These are phyloP conservation scores for Verasper variegatus DNA, from an alignment of 2,113 vertebrate genomes.

Conservation along the genomic window DNA sequence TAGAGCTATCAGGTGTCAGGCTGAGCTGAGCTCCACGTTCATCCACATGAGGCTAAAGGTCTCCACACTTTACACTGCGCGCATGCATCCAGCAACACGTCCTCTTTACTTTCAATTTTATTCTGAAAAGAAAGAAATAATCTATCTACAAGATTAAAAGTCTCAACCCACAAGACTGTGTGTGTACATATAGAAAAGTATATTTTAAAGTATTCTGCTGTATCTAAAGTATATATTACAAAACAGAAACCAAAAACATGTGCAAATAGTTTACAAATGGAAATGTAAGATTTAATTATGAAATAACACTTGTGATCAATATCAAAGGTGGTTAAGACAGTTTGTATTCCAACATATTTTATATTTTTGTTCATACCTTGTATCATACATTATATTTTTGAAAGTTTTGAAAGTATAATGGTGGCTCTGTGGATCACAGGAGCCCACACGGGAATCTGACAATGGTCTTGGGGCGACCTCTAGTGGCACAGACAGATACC, in stretches of 20 bases:
- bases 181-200: too few relatives aligned
- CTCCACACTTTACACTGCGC: constrained; percentile 15
- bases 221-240: too few relatives aligned
- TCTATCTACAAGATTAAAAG: too few relatives aligned
- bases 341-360: background rate
- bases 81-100: background rate
- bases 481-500: constrained; percentile 28
- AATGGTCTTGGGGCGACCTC: constrained; percentile 37
- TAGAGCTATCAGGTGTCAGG: constrained; percentile 70
- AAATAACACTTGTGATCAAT: too few relatives aligned
- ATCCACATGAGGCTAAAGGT: constrained; percentile 63
- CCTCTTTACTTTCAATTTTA: background rate
- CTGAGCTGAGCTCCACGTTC: constrained; percentile 39
- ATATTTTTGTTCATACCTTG: too few relatives aligned
- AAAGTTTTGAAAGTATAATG: background rate
- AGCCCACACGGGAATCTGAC: background rate
- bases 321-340: too few relatives aligned
- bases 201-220: too few relatives aligned
- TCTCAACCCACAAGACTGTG: too few relatives aligned
- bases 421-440: background rate
- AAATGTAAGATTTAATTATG: background rate
- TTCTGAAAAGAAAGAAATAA: too few relatives aligned
- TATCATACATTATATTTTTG: too few relatives aligned
- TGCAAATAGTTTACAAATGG: background rate
- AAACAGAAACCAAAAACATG: too few relatives aligned